Evolutionary conservation across 2,888 invertebrate species (phyloP).

Genomic region (Spisula solida): DNA sequence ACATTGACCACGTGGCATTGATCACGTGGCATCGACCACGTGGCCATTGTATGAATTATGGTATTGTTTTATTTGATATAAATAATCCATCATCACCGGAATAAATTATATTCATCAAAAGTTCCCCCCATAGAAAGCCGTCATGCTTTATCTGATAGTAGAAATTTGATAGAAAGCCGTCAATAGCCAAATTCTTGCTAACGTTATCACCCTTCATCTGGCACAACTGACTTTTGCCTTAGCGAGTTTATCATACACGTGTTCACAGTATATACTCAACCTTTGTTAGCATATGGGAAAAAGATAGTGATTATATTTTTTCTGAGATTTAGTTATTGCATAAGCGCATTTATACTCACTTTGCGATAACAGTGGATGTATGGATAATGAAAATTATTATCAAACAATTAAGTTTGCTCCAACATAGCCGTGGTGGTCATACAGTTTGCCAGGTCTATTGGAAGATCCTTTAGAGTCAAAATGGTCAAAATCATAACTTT

Average conservation of each 20-base stretch:
- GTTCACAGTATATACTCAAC: conserved; percentile 27
- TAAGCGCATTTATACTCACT: not conserved
- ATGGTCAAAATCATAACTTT: too few relatives aligned
- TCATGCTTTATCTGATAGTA: conserved; percentile 32
- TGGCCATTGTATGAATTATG: not conserved
- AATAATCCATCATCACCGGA: not conserved
- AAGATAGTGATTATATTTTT: not conserved
- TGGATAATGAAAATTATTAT: not conserved
- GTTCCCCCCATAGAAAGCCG: not conserved
- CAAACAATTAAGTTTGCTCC: not conserved
- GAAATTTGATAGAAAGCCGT: conserved; percentile 37
- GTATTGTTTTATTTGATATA: not conserved
- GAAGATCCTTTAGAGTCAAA: too few relatives aligned
- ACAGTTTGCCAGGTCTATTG: too few relatives aligned
- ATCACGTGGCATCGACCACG: too few relatives aligned
- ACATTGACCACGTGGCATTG: too few relatives aligned
- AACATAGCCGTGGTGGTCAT: too few relatives aligned
- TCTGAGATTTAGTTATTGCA: not conserved
- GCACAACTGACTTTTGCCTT: conserved; percentile 22
- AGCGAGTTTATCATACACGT: conserved; percentile 43
- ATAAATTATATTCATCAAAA: conserved; percentile 1
- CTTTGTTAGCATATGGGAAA: conserved; percentile 24
- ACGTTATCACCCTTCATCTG: conserved; percentile 16
- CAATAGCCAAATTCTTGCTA: conserved; percentile 45
- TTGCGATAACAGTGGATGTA: not conserved